Evolutionary conservation across 2,888 invertebrate genomes (phyloP).

Genomic region (Meteorus cinctellus): DNA sequence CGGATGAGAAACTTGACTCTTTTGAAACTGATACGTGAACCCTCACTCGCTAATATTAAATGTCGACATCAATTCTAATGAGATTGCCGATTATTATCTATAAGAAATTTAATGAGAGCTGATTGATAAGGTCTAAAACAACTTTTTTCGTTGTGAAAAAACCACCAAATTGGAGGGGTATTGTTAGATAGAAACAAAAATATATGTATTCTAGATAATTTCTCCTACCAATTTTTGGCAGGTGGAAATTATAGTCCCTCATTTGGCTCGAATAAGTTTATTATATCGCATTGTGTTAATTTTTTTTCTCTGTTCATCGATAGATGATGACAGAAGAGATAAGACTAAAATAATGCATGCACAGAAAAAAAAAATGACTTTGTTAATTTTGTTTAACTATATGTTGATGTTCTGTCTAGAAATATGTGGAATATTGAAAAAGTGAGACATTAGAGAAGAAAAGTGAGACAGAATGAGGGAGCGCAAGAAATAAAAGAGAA

Average conservation of each 20-base stretch:
- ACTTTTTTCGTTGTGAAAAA: not conserved
- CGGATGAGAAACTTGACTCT: conserved; percentile 23
- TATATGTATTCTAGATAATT: not conserved
- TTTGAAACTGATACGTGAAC: conserved; percentile 18
- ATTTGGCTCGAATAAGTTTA: not conserved
- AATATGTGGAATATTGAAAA: not conserved
- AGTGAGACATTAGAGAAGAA: not conserved
- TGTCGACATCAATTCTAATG: conserved; percentile 12
- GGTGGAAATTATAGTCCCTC: not conserved
- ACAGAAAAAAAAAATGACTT: not conserved
- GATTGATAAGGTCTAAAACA: conserved; percentile 16
- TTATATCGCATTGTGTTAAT: not conserved
- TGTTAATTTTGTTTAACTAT: not conserved
- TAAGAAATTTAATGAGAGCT: not conserved
- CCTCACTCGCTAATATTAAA: not conserved
- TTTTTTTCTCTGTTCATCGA: not conserved
- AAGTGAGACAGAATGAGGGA: not conserved
- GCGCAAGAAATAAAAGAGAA: conserved; percentile 1
- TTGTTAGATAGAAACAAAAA: not conserved
- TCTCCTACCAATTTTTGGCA: not conserved
- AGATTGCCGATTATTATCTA: conserved; percentile 11
- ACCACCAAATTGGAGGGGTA: not conserved
- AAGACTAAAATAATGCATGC: not conserved
- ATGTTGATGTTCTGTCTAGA: not conserved
- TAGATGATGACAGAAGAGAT: not conserved